Conservation (phyloP, 2,113 vertebrate species). For the Circaetus gallicus region DNA sequence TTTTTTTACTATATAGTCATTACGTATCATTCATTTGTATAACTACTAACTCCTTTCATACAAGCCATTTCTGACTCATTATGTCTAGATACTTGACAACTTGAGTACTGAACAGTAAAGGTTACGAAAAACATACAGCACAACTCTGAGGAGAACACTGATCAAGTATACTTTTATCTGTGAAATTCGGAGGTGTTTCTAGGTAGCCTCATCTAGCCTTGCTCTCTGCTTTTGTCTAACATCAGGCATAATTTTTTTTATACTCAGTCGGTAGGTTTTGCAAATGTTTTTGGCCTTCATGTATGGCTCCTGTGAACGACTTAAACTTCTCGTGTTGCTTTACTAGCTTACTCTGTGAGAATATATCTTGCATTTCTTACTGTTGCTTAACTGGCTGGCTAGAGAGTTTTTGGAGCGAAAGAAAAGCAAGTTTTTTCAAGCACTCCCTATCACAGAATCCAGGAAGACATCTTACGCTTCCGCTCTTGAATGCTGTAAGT, state of each 20-base stretch:
- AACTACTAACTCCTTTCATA: background rate
- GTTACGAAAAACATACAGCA: background rate
- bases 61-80: background rate
- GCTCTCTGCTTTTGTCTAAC: background rate
- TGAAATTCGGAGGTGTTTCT: background rate
- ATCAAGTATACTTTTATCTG: background rate
- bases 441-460: background rate
- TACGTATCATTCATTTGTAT: background rate
- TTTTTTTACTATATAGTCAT: background rate
- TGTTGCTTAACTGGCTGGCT: background rate
- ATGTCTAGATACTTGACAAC: background rate
- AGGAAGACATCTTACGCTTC: background rate
- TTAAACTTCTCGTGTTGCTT: background rate
- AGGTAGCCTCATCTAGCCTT: background rate
- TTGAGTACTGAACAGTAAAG: background rate
- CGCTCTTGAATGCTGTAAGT: background rate
- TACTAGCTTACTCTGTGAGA: background rate
- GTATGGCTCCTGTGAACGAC: fast-evolving
- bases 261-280: background rate
- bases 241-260: background rate
- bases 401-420: background rate
- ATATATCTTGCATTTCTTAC: background rate
- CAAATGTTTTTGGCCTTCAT: background rate
- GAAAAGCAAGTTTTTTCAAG: background rate
- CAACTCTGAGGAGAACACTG: background rate